Percentiles rank a stretch among this genome's conserved stretches.
These are phyloP conservation scores for Eupithecia subfuscata DNA, from an alignment of 2,888 invertebrate genomes.

Conservation along the genomic window DNA sequence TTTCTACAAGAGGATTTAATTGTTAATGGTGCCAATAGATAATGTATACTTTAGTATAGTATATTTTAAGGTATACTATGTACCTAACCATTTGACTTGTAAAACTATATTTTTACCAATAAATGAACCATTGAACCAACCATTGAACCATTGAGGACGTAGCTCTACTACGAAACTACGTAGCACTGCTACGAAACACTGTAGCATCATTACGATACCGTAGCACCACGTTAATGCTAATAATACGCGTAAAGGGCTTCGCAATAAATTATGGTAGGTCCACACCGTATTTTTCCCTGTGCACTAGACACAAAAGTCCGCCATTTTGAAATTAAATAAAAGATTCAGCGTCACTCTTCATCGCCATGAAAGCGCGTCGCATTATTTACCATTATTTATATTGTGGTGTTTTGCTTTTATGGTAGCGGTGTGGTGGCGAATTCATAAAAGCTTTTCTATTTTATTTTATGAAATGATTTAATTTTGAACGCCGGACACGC, in stretches of 20 bases:
- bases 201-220: neutral
- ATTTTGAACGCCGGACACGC: neutral
- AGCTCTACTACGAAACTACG: neutral
- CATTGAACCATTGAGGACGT: no score
- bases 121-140: no score
- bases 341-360: neutral
- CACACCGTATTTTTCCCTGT: neutral
- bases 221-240: neutral
- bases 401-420: neutral
- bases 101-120: no score
- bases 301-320: neutral
- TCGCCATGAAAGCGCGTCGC: neutral
- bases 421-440: neutral
- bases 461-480: neutral
- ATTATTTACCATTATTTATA: neutral
- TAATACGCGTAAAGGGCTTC: neutral
- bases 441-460: neutral
- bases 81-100: no score
- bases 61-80: no score
- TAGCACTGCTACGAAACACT: neutral
- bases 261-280: neutral
- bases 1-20: neutral
- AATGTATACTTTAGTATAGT: no score
- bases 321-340: constrained; percentile 1
- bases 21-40: no score